Evolutionary conservation across 2,797 vertebrate genomes (phyloP).

Genomic region (Avahi laniger): DNA sequence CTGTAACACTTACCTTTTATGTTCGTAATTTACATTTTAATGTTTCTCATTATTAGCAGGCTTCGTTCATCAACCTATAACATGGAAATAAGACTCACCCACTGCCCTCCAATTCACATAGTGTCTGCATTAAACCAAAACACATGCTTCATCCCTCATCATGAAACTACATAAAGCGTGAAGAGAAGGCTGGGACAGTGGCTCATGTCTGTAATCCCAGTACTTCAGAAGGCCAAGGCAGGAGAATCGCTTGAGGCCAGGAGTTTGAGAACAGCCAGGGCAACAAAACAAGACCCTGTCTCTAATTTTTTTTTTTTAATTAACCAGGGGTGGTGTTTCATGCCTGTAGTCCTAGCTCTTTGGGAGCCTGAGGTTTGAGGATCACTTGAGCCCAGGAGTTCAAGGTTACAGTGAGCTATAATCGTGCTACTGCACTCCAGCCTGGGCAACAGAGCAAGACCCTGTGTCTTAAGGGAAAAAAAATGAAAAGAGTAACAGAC

Average conservation of each 20-base stretch:
- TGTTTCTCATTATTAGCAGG: background rate
- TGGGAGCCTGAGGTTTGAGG: background rate
- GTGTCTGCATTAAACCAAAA: background rate
- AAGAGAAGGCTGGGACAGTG: background rate
- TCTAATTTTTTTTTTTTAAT: background rate
- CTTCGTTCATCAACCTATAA: background rate
- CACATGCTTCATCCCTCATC: rapidly evolving
- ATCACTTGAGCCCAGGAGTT: background rate
- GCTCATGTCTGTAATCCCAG: background rate
- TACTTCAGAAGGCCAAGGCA: background rate
- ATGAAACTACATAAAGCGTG: background rate
- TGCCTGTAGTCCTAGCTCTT: background rate
- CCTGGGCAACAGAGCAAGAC: background rate
- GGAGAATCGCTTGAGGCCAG: background rate
- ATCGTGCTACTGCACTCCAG: background rate
- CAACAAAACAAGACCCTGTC: background rate
- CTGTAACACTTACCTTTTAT: background rate
- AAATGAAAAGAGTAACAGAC: background rate
- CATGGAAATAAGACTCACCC: background rate
- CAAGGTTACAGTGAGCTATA: background rate
- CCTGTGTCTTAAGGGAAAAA: background rate
- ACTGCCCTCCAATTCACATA: background rate
- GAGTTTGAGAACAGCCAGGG: background rate
- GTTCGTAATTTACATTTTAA: background rate
- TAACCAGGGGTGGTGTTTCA: background rate